Percentiles rank a stretch among this genome's conserved stretches.
These are phyloP conservation scores for Acrocephalus kingi DNA, from an alignment of 2,113 vertebrate genomes.

Conservation along the genomic window DNA sequence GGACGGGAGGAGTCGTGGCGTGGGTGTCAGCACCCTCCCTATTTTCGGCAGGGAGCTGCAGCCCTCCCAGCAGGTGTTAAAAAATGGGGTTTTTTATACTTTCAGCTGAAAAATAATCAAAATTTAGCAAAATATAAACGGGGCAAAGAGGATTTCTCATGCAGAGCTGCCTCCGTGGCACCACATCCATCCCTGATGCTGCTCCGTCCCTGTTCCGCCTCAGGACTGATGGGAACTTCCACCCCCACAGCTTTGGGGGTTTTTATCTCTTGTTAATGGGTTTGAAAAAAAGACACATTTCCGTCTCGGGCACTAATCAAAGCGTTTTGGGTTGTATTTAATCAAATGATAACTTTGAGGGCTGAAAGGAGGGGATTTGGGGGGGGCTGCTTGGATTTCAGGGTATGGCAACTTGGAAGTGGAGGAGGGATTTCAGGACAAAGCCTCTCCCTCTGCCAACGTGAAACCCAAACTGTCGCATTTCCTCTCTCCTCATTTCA, in stretches of 20 bases:
- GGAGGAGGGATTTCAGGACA: background rate
- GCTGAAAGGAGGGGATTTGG: background rate
- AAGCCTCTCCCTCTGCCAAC: background rate
- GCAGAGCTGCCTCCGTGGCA: background rate
- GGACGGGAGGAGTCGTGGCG: background rate
- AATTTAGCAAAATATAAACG: background rate
- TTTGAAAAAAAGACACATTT: background rate
- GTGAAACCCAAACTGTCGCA: background rate
- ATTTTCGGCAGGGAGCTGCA: background rate
- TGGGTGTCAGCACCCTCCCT: background rate
- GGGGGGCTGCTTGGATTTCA: background rate
- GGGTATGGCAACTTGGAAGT: background rate
- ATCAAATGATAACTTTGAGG: background rate
- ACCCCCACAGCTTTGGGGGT: accelerated
- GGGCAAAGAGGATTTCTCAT: background rate
- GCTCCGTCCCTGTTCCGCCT: background rate
- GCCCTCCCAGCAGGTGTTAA: accelerated
- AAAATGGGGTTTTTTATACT: background rate
- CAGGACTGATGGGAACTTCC: background rate
- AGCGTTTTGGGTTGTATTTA: background rate
- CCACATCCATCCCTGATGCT: background rate
- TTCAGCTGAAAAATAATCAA: background rate
- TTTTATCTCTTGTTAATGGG: background rate
- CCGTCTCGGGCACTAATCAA: background rate
- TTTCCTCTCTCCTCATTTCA: background rate